Evolutionary conservation across 2,113 vertebrate species (phyloP).

Genomic region (Percina caprodes): DNA sequence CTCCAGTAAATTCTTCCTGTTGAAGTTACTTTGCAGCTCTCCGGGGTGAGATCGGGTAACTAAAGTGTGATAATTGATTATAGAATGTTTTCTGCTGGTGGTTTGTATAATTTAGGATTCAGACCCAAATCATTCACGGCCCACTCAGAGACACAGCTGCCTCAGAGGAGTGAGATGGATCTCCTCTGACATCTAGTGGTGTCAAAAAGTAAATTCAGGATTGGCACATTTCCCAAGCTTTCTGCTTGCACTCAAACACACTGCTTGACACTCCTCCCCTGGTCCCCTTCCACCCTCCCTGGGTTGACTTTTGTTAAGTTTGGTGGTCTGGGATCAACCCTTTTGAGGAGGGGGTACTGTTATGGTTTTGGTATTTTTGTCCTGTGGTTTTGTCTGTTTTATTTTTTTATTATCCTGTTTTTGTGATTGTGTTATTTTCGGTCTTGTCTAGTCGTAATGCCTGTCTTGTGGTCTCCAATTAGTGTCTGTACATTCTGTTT

Average conservation of each 20-base stretch:
- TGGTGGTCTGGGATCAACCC: too few relatives aligned
- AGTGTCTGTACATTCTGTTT: too few relatives aligned
- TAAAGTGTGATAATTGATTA: slow-evolving; percentile 49
- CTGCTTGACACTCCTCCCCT: too few relatives aligned
- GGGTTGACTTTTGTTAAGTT: too few relatives aligned
- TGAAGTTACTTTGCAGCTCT: slow-evolving; percentile 44
- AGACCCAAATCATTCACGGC: slow-evolving; percentile 48
- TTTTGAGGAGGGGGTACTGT: too few relatives aligned
- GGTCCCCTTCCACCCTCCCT: too few relatives aligned
- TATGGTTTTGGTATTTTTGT: too few relatives aligned
- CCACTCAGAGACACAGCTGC: slow-evolving; percentile 19
- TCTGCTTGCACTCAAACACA: background rate
- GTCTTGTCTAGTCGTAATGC: too few relatives aligned
- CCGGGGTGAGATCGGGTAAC: slow-evolving; percentile 27
- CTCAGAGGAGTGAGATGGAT: slow-evolving; percentile 12
- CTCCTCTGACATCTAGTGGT: slow-evolving; percentile 72
- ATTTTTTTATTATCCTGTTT: too few relatives aligned
- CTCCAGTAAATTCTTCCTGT: slow-evolving; percentile 46
- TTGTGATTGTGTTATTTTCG: too few relatives aligned
- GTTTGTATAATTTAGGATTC: slow-evolving; percentile 46
- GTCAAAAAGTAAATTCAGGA: fast-evolving
- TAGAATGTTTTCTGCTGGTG: slow-evolving; percentile 36
- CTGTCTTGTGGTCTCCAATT: too few relatives aligned
- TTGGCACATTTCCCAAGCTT: background rate
- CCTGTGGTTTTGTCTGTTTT: too few relatives aligned